These are phyloP conservation scores for Cisticola juncidis DNA, from an alignment of 2,113 vertebrate species.

Conservation along the genomic window DNA sequence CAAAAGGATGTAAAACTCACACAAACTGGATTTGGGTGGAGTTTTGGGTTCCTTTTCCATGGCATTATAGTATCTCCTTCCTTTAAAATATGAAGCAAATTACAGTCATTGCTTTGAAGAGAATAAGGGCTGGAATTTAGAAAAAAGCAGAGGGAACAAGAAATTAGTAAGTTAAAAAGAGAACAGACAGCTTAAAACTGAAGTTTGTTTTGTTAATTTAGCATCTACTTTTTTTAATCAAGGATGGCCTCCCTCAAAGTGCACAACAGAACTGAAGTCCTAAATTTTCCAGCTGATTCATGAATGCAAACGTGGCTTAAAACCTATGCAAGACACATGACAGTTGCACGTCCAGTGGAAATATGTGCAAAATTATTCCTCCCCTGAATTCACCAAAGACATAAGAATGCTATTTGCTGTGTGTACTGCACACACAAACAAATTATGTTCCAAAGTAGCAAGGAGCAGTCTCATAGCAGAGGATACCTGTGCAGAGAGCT, in stretches of 20 bases:
- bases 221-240: neutral
- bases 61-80: neutral
- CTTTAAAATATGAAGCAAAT: neutral
- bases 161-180: neutral
- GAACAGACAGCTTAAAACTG: neutral
- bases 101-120: neutral
- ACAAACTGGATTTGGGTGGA: neutral
- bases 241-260: neutral
- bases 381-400: neutral
- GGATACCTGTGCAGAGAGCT: neutral
- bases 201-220: neutral
- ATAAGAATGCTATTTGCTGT: neutral
- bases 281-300: neutral
- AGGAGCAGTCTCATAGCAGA: neutral
- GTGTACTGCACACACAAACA: neutral
- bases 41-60: neutral
- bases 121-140: neutral
- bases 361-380: neutral
- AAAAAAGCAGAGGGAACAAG: neutral
- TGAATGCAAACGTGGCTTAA: neutral
- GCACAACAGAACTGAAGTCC: neutral
- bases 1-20: neutral
- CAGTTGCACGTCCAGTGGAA: neutral
- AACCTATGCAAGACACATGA: neutral
- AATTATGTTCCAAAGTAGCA: neutral